Base-by-base conservation (phyloP, 1,140 invertebrate genomes). In the Tenebrio molitor region DNA sequence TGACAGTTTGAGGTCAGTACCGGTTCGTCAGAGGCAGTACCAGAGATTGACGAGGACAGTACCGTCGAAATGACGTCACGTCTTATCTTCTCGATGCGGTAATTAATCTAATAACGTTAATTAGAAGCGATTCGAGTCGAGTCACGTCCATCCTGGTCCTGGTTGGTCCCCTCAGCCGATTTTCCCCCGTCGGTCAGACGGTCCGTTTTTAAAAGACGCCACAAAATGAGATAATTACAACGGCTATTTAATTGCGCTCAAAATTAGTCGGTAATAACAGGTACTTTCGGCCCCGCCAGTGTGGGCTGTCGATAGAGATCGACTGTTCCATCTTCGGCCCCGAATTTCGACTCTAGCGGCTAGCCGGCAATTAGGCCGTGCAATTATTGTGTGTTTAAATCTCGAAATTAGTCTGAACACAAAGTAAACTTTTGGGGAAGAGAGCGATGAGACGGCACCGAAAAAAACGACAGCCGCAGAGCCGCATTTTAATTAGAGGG, bases 191-290 rank as follows among this genome's bases (percentile, higher is more conserved):
- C 66, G 33, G 70, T 73, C 73, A 74, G 75, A 71, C 72, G 53
- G 71, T 74, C 66, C 33, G 65, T 74, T 64, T 58, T 67, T 75
- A 67, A 69, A 73, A 74, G 79, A 80, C 79, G 79, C 79, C 79
- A 80, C 76, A 76, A 76, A 80, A 80, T 80, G 79, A 79, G 79
- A 80, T 80, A 80, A 80, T 80, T 80, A 76, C 78, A 76, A 53
- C 74, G 65, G 74, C 73, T 63, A 78, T 80, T 80, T 80, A 80
- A 80, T 80, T 80, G 79, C 78, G 74, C 64, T 74, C 75, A 76
- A 80, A 80, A 78, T 80, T 78, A 80, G 79, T 72, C 72, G 71
- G 78, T 80, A 80, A 79, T 79, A 80, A 80, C 76, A 74, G 76
- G 75, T 76, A 75, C 76, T 73, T n/a, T 75, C 71, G 65, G 71